Conservation (phyloP, 2,888 invertebrate species). For the Cataglyphis albicans region DNA sequence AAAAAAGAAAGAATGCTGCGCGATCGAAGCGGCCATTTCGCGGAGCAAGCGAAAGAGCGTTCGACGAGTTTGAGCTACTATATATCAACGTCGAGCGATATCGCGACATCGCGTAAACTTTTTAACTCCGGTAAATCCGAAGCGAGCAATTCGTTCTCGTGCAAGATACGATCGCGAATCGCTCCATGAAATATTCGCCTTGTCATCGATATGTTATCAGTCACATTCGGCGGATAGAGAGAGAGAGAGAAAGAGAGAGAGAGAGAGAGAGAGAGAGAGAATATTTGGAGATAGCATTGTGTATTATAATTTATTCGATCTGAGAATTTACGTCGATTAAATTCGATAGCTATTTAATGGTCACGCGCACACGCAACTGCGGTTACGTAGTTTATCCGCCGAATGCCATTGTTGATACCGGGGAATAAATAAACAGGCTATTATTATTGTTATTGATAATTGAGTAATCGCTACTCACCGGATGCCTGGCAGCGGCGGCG, state of each 20-base stretch:
- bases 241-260: background rate
- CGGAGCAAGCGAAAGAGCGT: background rate
- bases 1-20: too few species aligned
- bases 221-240: background rate
- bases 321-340: constrained; percentile 35
- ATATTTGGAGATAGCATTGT: background rate
- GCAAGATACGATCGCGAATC: constrained; percentile 18
- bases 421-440: constrained; percentile 14
- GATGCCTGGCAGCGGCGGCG: constrained; percentile 94
- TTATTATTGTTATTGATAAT: constrained; percentile 11
- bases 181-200: background rate
- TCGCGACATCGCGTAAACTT: background rate
- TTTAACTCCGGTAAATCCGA: background rate
- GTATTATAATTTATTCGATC: constrained; percentile 19
- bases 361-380: constrained; percentile 44
- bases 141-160: background rate
- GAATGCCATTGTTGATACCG: constrained; percentile 30
- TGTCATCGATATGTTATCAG: constrained; percentile 16
- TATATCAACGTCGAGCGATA: background rate
- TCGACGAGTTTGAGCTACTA: background rate
- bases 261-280: too few species aligned
- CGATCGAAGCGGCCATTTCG: constrained; percentile 22
- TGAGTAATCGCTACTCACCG: constrained; percentile 88
- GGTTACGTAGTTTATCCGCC: constrained; percentile 40
- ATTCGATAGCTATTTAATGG: constrained; percentile 21